These are phyloP conservation scores for Plectropomus leopardus DNA, from an alignment of 2,113 vertebrate species.

Conservation along the genomic window DNA sequence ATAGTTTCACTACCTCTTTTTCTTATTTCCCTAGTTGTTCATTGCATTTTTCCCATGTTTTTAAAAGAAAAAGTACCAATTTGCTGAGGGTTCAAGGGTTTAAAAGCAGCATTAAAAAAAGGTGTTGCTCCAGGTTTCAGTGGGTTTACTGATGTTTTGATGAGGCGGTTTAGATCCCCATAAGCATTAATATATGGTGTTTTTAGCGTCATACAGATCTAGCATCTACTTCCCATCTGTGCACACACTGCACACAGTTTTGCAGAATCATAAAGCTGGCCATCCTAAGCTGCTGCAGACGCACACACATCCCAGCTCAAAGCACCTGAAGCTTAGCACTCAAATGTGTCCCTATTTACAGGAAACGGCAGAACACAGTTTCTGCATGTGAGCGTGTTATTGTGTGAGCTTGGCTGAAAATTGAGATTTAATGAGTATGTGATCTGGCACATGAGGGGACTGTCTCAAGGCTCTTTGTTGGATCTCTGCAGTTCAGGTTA, in stretches of 20 bases:
- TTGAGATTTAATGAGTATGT: conserved; percentile 72
- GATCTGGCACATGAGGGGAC: conserved; percentile 49
- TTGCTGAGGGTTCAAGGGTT: too few relatives aligned
- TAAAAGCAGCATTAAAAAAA: too few relatives aligned
- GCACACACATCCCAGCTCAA: not conserved
- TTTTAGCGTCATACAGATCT: not conserved
- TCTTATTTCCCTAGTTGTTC: too few relatives aligned
- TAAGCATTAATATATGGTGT: not conserved
- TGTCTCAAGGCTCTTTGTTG: conserved; percentile 47
- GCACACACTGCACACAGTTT: not conserved
- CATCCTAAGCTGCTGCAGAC: not conserved
- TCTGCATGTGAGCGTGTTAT: conserved; percentile 47
- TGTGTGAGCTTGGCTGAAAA: conserved; percentile 54
- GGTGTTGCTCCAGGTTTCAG: too few relatives aligned
- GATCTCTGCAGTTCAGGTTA: conserved; percentile 56
- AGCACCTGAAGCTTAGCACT: conserved; percentile 15
- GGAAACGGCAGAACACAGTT: conserved; percentile 20
- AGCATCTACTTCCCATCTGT: conserved; percentile 1
- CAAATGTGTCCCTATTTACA: conserved; percentile 24
- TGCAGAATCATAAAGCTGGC: not conserved
- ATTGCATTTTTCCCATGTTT: too few relatives aligned
- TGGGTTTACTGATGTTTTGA: not conserved
- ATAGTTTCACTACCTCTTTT: too few relatives aligned
- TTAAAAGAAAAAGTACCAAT: too few relatives aligned
- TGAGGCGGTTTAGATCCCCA: not conserved